Evolutionary conservation across 2,888 invertebrate species (phyloP).

Genomic region (Tetropium fuscum): DNA sequence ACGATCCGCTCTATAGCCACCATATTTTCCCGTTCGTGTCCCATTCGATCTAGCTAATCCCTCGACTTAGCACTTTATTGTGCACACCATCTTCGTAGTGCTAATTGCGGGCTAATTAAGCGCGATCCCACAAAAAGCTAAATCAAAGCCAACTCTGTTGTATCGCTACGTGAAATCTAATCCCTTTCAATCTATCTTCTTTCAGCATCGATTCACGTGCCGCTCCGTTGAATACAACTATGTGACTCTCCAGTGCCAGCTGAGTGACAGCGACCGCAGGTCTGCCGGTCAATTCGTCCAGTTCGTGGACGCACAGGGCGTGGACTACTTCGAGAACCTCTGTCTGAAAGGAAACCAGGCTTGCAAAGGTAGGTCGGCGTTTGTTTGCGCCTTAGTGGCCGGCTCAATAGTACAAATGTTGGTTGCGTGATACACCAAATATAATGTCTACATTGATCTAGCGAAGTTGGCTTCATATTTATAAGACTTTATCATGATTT

Average conservation of each 20-base stretch:
- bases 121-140: constrained; percentile 8
- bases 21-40: no score
- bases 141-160: not conserved
- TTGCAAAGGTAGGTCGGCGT: constrained; percentile 74
- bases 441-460: no score
- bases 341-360: constrained; percentile 87
- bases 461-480: no score
- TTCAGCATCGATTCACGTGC: constrained; percentile 88
- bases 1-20: no score
- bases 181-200: constrained; percentile 32
- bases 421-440: no score
- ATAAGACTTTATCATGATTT: no score
- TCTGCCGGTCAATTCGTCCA: constrained; percentile 91
- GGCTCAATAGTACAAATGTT: no score
- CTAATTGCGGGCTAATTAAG: constrained; percentile 18
- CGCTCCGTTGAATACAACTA: constrained; percentile 95
- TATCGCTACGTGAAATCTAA: constrained; percentile 14
- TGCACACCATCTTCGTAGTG: not conserved
- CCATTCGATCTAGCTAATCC: no score
- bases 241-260: constrained; percentile 90
- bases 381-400: no score
- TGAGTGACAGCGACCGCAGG: constrained; percentile 90
- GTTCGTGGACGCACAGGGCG: constrained; percentile 87
- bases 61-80: not conserved
- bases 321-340: constrained; percentile 90